phyloP scores from a whole-genome alignment of 2,888 invertebrate species.

The Drosophila neonasuta region DNA sequence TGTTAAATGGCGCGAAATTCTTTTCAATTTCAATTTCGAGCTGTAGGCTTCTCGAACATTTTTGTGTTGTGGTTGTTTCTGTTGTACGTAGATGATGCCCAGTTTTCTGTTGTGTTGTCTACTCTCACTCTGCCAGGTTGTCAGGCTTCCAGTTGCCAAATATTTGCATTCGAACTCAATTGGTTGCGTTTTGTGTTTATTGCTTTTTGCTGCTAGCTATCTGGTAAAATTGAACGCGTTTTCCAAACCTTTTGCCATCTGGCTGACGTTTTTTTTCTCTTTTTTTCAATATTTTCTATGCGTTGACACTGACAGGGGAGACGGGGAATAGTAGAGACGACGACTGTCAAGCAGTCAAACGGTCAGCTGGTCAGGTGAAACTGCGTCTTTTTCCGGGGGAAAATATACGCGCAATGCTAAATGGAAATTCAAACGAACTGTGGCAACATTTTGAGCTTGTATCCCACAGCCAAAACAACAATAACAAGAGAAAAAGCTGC shows the following conservation, averaged over 20 bases:
- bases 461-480: constrained; percentile 32
- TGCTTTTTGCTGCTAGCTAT: constrained; percentile 57
- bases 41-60: constrained; percentile 43
- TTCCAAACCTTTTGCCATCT: constrained; percentile 27
- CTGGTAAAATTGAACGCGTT: constrained; percentile 52
- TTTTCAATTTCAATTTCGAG: constrained; percentile 63
- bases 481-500: not conserved
- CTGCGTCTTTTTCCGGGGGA: not conserved
- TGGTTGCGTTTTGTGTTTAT: constrained; percentile 76
- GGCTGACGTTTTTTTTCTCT: constrained; percentile 5
- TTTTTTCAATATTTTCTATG: constrained; percentile 48
- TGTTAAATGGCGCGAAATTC: constrained; percentile 65
- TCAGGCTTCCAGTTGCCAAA: constrained; percentile 52
- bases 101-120: constrained; percentile 24
- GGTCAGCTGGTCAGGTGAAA: constrained; percentile 49
- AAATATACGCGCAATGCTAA: constrained; percentile 42
- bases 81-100: constrained; percentile 1
- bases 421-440: constrained; percentile 68
- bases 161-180: constrained; percentile 77
- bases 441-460: constrained; percentile 57
- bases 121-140: constrained; percentile 23
- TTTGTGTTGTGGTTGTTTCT: constrained; percentile 14
- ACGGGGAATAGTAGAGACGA: too few relatives aligned
- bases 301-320: constrained; percentile 4
- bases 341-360: constrained; percentile 38